A percentile compares a stretch with the other conserved stretches of the same genome.
Evolutionary conservation across 2,797 vertebrate species (phyloP).

Genomic region (Remorina albescens): DNA sequence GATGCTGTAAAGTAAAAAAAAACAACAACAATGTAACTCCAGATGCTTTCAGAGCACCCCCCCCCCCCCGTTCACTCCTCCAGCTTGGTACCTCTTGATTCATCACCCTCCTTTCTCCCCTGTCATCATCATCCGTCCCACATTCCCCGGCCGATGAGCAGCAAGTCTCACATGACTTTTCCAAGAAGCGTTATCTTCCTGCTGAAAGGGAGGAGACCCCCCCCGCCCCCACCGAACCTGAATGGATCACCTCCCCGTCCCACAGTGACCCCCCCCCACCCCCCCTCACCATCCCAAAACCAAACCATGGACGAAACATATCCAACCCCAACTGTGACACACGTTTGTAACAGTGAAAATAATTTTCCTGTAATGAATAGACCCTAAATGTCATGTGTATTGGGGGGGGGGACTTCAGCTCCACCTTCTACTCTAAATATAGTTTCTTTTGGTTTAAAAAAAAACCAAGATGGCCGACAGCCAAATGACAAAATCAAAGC

Average conservation of each 20-base stretch:
- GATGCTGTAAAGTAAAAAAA: constrained; percentile 28
- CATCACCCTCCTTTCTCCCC: constrained; percentile 34
- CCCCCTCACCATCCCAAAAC: not conserved
- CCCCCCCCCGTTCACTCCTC: constrained; percentile 8
- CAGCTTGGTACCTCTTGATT: constrained; percentile 50
- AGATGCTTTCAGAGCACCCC: constrained; percentile 39
- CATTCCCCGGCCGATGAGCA: constrained; percentile 26
- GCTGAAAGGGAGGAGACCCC: constrained; percentile 28
- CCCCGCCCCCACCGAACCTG: not conserved
- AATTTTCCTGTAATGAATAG: too few relatives aligned
- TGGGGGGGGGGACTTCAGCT: too few relatives aligned
- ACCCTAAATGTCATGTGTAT: too few relatives aligned
- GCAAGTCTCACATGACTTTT: constrained; percentile 47
- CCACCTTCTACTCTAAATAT: too few relatives aligned
- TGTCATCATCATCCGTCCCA: constrained; percentile 51
- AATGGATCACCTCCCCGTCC: constrained; percentile 15
- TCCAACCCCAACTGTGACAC: not conserved
- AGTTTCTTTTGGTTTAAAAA: too few relatives aligned
- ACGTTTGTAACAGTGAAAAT: too few relatives aligned
- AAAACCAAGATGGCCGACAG: too few relatives aligned
- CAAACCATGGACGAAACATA: constrained; percentile 6
- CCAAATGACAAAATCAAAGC: too few relatives aligned
- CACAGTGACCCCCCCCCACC: not conserved
- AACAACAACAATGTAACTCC: constrained; percentile 14
- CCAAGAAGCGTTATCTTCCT: constrained; percentile 59